Conservation (phyloP, 2,113 vertebrate species). For the Pygoscelis antarcticus region DNA sequence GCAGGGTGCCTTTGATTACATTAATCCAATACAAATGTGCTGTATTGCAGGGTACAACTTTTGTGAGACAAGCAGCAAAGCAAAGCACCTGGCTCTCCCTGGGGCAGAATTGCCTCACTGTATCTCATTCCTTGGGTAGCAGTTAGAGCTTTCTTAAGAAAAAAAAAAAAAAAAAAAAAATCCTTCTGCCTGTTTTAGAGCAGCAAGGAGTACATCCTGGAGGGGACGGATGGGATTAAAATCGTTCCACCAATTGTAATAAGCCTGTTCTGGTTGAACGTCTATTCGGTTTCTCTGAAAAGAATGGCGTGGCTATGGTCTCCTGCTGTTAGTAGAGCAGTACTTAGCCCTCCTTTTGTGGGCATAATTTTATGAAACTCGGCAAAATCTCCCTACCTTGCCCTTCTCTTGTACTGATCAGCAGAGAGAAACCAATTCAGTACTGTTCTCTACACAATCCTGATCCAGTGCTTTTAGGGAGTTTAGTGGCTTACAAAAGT, state of each 20-base stretch:
- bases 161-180: neutral
- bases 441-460: neutral
- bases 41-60: neutral
- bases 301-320: neutral
- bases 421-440: neutral
- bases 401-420: neutral
- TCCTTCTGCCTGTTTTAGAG: neutral
- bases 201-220: neutral
- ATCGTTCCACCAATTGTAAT: neutral
- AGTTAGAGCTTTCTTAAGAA: neutral
- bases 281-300: neutral
- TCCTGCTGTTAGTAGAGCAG: neutral
- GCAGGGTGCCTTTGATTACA: constrained; percentile 33
- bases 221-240: neutral
- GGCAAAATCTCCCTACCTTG: neutral
- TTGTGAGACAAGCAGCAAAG: neutral
- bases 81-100: neutral
- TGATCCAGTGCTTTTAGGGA: neutral
- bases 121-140: neutral
- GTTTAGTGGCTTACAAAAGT: neutral
- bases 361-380: neutral
- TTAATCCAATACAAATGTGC: neutral
- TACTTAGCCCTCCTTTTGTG: neutral
- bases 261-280: neutral
- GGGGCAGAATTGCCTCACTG: neutral